Percentiles rank a stretch among this genome's conserved stretches.
phyloP scores from a whole-genome alignment of 2,888 invertebrate species.

The Lamellibrachia satsuma region DNA sequence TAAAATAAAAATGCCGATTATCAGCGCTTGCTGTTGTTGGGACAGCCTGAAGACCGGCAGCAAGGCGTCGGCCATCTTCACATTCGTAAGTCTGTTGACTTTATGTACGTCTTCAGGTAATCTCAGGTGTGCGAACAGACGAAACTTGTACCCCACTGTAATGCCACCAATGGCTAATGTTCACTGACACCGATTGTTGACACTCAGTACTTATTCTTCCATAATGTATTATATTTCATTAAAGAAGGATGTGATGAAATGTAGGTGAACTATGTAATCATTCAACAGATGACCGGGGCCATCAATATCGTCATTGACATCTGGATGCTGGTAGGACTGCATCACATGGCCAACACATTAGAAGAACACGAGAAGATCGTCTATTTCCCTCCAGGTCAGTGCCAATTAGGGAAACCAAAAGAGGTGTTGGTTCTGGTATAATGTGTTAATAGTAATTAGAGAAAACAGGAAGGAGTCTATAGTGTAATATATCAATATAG shows the following conservation, averaged over 20 bases:
- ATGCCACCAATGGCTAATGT: background rate
- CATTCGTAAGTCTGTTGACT: slow-evolving; percentile 34
- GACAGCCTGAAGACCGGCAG: slow-evolving; percentile 38
- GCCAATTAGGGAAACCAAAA: background rate
- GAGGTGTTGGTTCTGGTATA: too few relatives aligned
- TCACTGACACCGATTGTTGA: background rate
- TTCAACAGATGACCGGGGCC: slow-evolving; percentile 36
- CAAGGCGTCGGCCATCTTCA: slow-evolving; percentile 38
- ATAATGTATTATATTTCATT: background rate
- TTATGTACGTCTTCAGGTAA: background rate
- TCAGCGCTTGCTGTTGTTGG: slow-evolving; percentile 41
- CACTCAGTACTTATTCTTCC: background rate
- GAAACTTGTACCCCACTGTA: background rate
- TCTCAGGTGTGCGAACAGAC: background rate
- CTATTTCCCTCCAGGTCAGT: slow-evolving; percentile 40
- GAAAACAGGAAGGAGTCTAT: background rate
- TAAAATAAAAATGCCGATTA: slow-evolving; percentile 35
- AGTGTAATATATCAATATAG: background rate
- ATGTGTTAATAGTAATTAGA: background rate
- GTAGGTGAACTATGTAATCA: background rate
- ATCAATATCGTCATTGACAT: slow-evolving; percentile 42
- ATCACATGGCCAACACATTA: slow-evolving; percentile 30
- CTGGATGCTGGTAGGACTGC: slow-evolving; percentile 35
- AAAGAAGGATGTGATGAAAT: background rate
- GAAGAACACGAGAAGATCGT: slow-evolving; percentile 40